Evolutionary conservation across 2,888 invertebrate genomes (phyloP).

Genomic region (Hypomecis punctinalis): DNA sequence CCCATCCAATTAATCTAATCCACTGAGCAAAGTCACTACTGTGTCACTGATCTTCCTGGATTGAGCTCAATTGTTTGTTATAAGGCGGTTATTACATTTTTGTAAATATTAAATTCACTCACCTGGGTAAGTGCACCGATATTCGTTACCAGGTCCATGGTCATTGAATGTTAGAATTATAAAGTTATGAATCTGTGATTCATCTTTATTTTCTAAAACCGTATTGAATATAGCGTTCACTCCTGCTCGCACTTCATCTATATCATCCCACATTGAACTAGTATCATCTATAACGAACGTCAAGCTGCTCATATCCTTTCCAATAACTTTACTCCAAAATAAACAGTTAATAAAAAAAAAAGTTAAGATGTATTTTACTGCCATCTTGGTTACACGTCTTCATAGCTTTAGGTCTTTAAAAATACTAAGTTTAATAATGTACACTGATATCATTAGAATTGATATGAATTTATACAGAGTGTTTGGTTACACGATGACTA

Average conservation of each 20-base stretch:
- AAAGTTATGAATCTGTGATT: conserved; percentile 65
- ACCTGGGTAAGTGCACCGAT: not conserved
- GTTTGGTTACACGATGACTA: too few relatives aligned
- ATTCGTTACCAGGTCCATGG: not conserved
- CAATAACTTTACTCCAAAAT: not conserved
- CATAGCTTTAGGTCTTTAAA: not conserved
- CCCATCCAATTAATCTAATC: too few relatives aligned
- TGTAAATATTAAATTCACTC: not conserved
- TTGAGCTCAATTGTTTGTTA: too few relatives aligned
- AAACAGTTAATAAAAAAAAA: not conserved
- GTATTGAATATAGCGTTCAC: conserved; percentile 62
- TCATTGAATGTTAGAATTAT: conserved; percentile 71
- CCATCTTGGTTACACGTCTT: not conserved
- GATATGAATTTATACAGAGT: too few relatives aligned
- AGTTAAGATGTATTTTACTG: not conserved
- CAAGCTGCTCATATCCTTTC: conserved; percentile 52
- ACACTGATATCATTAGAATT: too few relatives aligned
- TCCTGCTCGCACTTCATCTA: conserved; percentile 56
- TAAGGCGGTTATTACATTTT: not conserved
- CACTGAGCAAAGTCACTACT: too few relatives aligned
- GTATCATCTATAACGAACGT: conserved; percentile 72
- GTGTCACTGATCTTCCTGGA: too few relatives aligned
- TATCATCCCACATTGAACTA: conserved; percentile 63
- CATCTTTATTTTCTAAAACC: conserved; percentile 51
- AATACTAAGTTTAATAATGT: too few relatives aligned